These are phyloP conservation scores for Silurus aristotelis DNA, from an alignment of 2,797 vertebrate genomes.

Conservation along the genomic window DNA sequence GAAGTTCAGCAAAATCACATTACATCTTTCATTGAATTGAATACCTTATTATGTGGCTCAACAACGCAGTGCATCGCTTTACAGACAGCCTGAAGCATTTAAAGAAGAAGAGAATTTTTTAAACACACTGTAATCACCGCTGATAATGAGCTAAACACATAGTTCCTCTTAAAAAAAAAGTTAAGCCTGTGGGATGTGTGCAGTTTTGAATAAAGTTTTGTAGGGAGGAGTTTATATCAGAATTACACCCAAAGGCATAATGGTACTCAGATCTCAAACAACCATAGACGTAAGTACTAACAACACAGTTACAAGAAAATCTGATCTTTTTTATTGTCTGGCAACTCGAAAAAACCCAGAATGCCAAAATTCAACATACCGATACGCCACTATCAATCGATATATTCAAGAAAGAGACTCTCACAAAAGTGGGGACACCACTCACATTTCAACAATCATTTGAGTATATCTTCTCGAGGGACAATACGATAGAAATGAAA, in stretches of 20 bases:
- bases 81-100: conserved; percentile 74
- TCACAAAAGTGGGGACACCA: no score
- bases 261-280: neutral
- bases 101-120: conserved; percentile 62
- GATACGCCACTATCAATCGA: neutral
- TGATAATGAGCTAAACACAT: conserved; percentile 14
- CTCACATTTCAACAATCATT: no score
- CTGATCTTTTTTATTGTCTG: neutral
- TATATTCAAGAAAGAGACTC: no score
- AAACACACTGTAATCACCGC: conserved; percentile 36
- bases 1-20: conserved; percentile 1
- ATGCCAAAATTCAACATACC: neutral
- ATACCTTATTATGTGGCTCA: conserved; percentile 80
- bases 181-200: neutral
- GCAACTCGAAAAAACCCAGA: neutral
- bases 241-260: neutral
- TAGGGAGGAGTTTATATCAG: neutral
- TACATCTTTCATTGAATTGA: conserved; percentile 38
- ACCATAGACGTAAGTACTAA: neutral
- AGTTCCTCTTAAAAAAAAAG: neutral
- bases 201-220: neutral
- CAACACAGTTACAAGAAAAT: neutral
- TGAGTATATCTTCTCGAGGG: no score
- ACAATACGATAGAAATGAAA: no score
- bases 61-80: conserved; percentile 78